Base-by-base conservation (phyloP, 2,888 invertebrate genomes). In the Panzeria rudis region DNA sequence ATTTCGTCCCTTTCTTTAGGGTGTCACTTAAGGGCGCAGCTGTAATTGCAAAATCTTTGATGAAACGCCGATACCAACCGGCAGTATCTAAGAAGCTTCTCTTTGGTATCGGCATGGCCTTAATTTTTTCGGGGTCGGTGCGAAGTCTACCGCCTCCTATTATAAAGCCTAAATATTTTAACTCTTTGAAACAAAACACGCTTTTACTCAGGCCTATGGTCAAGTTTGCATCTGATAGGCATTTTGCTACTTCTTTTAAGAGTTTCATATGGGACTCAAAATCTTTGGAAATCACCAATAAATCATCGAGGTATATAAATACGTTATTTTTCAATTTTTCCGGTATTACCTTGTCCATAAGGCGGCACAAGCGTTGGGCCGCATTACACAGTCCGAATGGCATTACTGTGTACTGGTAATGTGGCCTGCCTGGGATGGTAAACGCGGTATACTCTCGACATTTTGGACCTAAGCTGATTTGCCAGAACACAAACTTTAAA, bases 311-410 rank as follows among this genome's bases (percentile, higher is more conserved):
- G 25, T 56, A 32, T 29, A 56, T 32, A n/a, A 56, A 32, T 7
- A 56, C 56, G 25, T 56, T 56, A 7, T 56, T 17, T 56, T 56
- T 56, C 4, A 56, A 7, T 1, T 9, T 56, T 17, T 56, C n/a
- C 15, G n/a, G 32, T 9, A 56, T 56, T 15, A 56, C 56, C n/a
- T 32, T 56, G n/a, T 56, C 56, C 56, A 56, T 56, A 7, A 56
- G 17, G 2, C 32, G 56, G 6, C 56, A 56, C 2, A 56, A 32
- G 15, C 56, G 56, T 7, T 56, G 56, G 2, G 56, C 32, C 17
- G 56, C 56, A 32, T 56, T 56, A 25, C 52, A 54, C 3, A 54
- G 52, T 11, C 52, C 52, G n/a, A 56, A 29, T n/a, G n/a, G n/a
- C n/a, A n/a, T n/a, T n/a, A n/a, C n/a, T n/a, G 2, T 2, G 52